Conservation (phyloP, 35 echinoderm and acorn worm genomes). For the Strongylocentrotus purpuratus region DNA sequence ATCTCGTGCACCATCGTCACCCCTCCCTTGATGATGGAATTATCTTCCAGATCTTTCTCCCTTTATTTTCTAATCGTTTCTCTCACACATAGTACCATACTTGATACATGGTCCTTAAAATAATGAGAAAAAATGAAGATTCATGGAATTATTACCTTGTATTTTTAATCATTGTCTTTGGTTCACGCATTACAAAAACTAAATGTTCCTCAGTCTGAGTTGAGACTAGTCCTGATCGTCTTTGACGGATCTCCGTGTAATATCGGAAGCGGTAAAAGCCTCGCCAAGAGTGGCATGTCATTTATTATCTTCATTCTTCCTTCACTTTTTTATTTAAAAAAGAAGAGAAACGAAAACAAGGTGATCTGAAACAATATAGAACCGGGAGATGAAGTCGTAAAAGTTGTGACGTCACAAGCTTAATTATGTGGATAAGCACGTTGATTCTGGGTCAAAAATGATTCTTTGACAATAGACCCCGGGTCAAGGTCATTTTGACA, state of each 20-base stretch:
- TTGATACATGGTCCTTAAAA: no score
- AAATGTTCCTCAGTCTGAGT: no score
- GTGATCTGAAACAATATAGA: constrained; percentile 41
- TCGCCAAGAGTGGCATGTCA: not conserved
- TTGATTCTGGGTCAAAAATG: not conserved
- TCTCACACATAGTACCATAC: no score
- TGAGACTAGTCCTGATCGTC: not conserved
- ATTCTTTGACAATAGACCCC: not conserved
- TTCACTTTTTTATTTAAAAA: not conserved
- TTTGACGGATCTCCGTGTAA: not conserved
- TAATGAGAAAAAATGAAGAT: no score
- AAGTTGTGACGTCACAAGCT: not conserved
- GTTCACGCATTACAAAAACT: no score
- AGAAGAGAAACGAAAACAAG: constrained; percentile 26
- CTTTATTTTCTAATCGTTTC: no score
- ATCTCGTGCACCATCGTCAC: no score
- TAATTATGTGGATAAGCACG: not conserved
- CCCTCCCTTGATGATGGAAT: no score
- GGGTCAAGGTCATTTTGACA: constrained; percentile 27
- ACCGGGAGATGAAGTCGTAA: constrained; percentile 8
- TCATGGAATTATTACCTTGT: no score
- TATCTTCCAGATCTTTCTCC: no score
- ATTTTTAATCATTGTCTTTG: no score
- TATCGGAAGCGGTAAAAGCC: not conserved
- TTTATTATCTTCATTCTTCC: constrained; percentile 12